Base-by-base conservation (phyloP, 2,888 invertebrate species). In the Hirtodrosophila histrioides region DNA sequence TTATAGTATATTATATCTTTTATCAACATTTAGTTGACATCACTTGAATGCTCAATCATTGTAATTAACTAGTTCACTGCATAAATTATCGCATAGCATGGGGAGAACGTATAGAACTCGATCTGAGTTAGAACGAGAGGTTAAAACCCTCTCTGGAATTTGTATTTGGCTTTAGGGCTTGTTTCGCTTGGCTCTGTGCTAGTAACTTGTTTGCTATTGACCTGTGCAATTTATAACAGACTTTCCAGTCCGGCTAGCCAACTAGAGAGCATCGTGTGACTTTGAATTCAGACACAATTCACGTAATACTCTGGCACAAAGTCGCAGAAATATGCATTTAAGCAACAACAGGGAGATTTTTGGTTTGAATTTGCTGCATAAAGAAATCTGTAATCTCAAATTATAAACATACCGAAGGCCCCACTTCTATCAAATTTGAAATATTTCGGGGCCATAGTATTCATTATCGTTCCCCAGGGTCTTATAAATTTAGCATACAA, bases 111-210 rank as follows among this genome's bases (percentile, higher is more conserved):
- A 39, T 10, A 33, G 29, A 53, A 40, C 49, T 35, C 17, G 54
- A 55, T 49, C 54, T 23, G 56, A 43, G 37, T 44, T 9, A 17
- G 17, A 17, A 17, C 27, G 27, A 2, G 11, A 43, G 71, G 75
- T 70, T 57, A 72, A 75, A 23, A 57, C 10, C 39, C 75, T 57
- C 54, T 46, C 39, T 63, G 71, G 71, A 57, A 75, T 72, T 75
- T 48, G 29, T 51, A 36, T 69, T 53, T 53, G 37, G 75, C 69
- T 56, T 62, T 41, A 61, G 55, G 62, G 62, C 53, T 24, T 44
- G 65, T 37, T 57, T 64, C 39, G 49, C 49, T 50, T 58, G 23
- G 41, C 27, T 43, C 39, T 40, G 31, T 50, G 45, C 50, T 54
- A 69, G 55, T 40, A 75, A 57, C 53, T 69, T 54, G 50, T 50